A percentile compares a stretch with the other conserved stretches of the same genome.
Conservation (phyloP, 2,113 vertebrate genomes). For the Antigone vipio region DNA sequence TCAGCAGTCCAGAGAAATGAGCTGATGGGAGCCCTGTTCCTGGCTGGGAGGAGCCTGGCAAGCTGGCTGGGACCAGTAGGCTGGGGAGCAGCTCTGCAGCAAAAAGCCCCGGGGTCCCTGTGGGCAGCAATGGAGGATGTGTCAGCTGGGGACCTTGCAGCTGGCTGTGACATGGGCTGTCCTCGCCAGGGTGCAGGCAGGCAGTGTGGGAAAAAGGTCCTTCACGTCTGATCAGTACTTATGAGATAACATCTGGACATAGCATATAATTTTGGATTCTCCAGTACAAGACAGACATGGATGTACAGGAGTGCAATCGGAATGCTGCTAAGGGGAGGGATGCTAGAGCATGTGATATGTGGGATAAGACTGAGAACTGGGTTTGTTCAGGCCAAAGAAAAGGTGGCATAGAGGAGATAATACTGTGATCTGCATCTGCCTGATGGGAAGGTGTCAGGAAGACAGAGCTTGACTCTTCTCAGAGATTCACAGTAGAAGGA, state of each 20-base stretch:
- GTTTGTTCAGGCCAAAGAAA: not conserved
- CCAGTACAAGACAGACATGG: not conserved
- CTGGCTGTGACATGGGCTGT: not conserved
- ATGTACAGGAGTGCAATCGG: not conserved
- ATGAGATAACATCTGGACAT: fast-evolving
- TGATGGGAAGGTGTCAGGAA: not conserved
- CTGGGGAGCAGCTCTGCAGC: not conserved
- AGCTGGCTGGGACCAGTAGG: not conserved
- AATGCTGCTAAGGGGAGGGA: not conserved
- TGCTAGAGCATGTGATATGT: not conserved
- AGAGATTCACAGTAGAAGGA: not conserved
- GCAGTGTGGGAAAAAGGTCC: not conserved
- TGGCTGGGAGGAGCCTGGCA: not conserved
- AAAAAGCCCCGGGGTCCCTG: not conserved
- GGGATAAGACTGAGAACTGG: not conserved
- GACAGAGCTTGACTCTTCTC: not conserved
- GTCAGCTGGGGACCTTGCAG: not conserved
- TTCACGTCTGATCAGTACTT: not conserved
- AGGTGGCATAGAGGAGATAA: not conserved
- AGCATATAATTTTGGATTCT: not conserved
- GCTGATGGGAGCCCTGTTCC: not conserved
- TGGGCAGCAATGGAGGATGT: not conserved
- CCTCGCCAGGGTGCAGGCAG: not conserved
- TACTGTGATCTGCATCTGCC: not conserved
- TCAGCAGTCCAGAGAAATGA: not conserved